These are phyloP conservation scores for Sylvietta virens DNA, from an alignment of 2,113 vertebrate genomes.

Conservation along the genomic window DNA sequence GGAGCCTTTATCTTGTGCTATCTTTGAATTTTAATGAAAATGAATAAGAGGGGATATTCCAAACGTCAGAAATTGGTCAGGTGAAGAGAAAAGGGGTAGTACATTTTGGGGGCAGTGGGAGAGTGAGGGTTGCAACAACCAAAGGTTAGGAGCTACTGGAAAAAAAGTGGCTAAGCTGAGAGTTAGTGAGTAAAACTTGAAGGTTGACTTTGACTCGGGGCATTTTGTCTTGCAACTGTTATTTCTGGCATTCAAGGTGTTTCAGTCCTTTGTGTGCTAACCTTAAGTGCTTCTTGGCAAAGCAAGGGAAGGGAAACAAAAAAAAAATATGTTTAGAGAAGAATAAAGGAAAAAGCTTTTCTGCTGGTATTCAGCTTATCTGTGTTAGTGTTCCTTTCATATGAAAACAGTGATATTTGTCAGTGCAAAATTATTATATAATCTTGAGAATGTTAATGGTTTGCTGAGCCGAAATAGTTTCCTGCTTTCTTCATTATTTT, in stretches of 20 bases:
- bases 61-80: neutral
- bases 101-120: neutral
- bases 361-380: neutral
- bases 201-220: neutral
- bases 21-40: neutral
- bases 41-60: neutral
- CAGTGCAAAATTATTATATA: neutral
- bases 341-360: neutral
- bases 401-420: fast-evolving
- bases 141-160: neutral
- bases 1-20: neutral
- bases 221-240: neutral
- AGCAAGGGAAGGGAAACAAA: neutral
- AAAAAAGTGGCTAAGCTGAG: neutral
- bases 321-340: neutral
- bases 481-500: neutral
- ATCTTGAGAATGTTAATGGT: neutral
- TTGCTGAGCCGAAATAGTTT: neutral
- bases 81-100: neutral
- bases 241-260: neutral
- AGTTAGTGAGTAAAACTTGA: neutral
- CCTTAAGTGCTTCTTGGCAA: neutral
- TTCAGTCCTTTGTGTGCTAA: neutral
- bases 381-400: neutral
- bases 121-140: neutral